A percentile compares a stretch with the other conserved stretches of the same genome.
phyloP scores from a whole-genome alignment of 2,888 invertebrate species.

The Drosophila lacicola region DNA sequence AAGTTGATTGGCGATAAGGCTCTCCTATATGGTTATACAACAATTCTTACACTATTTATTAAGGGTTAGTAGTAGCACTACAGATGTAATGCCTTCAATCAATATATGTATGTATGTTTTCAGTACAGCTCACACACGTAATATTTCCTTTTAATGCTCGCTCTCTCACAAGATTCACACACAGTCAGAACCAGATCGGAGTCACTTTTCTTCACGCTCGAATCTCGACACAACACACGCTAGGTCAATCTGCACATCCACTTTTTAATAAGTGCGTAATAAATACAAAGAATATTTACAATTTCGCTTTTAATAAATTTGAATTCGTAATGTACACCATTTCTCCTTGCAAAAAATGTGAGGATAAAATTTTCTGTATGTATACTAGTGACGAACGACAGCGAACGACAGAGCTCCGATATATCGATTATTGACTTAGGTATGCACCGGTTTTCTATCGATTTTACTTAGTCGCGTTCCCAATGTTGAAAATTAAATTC shows the following conservation, averaged over 20 bases:
- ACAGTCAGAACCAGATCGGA: constrained; percentile 69
- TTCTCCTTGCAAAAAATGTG: constrained; percentile 43
- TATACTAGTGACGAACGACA: constrained; percentile 16
- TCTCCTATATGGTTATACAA: constrained; percentile 73
- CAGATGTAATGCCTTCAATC: constrained; percentile 68
- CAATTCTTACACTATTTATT: constrained; percentile 78
- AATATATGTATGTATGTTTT: constrained; percentile 59
- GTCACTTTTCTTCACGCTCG: constrained; percentile 76
- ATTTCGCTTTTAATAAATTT: constrained; percentile 68
- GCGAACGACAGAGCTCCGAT: not conserved
- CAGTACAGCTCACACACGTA: constrained; percentile 73
- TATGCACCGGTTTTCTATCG: constrained; percentile 2
- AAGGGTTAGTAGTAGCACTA: constrained; percentile 69
- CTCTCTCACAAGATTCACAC: constrained; percentile 79
- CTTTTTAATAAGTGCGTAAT: constrained; percentile 74
- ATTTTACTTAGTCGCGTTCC: not conserved
- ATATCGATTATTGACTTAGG: not conserved
- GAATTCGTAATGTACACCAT: constrained; percentile 62
- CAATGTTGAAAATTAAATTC: too few species aligned
- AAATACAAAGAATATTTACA: constrained; percentile 78
- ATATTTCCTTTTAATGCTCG: constrained; percentile 68
- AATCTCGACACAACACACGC: constrained; percentile 75
- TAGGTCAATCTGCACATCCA: constrained; percentile 72
- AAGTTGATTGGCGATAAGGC: constrained; percentile 46
- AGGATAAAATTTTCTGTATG: constrained; percentile 47